Percentiles rank a stretch among this genome's conserved stretches.
Conservation (phyloP, 53 echinoderm and acorn worm species). For the Hippasteria phrygiana region DNA sequence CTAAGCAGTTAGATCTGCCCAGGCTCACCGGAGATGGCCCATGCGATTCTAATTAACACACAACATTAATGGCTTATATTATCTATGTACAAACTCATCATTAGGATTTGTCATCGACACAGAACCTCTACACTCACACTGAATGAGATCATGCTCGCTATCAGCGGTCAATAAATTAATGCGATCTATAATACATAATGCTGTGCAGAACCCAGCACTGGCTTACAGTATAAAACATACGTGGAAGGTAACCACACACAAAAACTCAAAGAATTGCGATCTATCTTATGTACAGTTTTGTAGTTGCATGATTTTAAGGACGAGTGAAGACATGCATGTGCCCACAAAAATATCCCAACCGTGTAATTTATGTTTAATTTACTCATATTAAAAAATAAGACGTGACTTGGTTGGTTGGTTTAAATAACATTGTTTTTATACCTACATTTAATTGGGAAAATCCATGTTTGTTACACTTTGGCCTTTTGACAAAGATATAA, state of each 20-base stretch:
- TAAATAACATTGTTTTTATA: not conserved
- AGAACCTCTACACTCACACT: conserved; percentile 27
- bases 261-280: not conserved
- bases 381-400: not conserved
- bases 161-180: conserved; percentile 54
- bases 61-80: conserved; percentile 11
- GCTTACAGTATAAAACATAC: conserved; percentile 11
- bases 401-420: not conserved
- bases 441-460: too few species aligned
- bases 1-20: not conserved
- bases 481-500: too few species aligned
- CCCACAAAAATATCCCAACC: not conserved
- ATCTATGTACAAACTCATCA: conserved; percentile 25
- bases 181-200: conserved; percentile 55
- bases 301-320: not conserved
- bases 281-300: not conserved
- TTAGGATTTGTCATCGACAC: not conserved
- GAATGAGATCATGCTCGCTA: not conserved
- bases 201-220: conserved; percentile 2
- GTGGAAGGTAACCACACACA: not conserved
- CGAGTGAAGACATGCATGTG: not conserved
- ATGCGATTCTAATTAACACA: not conserved
- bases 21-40: not conserved
- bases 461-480: too few species aligned
- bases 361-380: not conserved